phyloP scores from a whole-genome alignment of 2,113 vertebrate species.

The Chionomys nivalis region DNA sequence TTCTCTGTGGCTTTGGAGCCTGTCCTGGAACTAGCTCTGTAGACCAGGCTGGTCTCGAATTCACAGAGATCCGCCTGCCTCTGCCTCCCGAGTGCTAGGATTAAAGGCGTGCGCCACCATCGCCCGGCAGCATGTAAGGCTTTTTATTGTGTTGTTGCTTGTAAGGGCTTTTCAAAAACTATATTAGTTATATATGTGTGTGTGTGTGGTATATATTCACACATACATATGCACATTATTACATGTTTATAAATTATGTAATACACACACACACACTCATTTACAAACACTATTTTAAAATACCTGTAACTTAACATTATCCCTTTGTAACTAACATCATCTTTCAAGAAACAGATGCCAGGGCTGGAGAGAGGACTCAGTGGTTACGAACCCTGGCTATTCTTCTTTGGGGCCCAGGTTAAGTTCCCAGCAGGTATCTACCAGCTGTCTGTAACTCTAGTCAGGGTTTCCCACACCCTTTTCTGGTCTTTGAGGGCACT shows the following conservation, averaged over 20 bases:
- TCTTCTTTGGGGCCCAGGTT: not conserved
- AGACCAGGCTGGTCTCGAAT: too few relatives aligned
- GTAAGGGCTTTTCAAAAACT: not conserved
- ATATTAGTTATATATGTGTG: not conserved
- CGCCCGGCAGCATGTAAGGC: too few relatives aligned
- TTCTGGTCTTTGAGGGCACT: not conserved
- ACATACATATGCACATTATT: not conserved
- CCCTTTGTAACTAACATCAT: not conserved
- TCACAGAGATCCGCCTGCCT: too few relatives aligned
- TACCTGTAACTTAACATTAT: constrained; percentile 39
- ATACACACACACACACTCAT: not conserved
- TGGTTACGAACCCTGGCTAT: not conserved
- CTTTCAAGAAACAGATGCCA: not conserved
- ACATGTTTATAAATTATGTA: not conserved
- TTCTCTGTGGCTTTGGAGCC: too few relatives aligned
- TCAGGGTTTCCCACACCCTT: too few relatives aligned
- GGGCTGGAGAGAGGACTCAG: not conserved
- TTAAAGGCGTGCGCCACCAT: too few relatives aligned
- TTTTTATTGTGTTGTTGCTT: not conserved
- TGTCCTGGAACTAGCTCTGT: too few relatives aligned
- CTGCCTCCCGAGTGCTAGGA: too few relatives aligned
- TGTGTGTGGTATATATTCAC: not conserved
- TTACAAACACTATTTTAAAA: not conserved
- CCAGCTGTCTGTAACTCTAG: not conserved
- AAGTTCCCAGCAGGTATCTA: not conserved